Evolutionary conservation across 2,797 vertebrate genomes (phyloP), one percentile per base, ranked within the genome.

Genomic region (Odontamblyopus lacepedii): DNA sequence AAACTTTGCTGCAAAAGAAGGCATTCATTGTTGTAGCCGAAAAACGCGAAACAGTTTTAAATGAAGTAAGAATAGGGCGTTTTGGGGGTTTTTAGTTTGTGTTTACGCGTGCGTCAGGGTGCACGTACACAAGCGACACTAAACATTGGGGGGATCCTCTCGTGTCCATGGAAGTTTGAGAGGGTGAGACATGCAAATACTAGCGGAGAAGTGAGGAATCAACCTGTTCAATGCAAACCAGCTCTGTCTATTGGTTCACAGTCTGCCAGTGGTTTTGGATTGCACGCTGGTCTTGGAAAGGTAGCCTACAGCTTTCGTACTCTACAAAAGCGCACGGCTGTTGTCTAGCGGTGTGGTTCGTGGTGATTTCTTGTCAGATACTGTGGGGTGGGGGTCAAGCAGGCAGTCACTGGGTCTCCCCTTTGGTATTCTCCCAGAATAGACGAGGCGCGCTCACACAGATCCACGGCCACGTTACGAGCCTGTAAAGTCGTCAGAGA

Each of bases 381-480:
- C 84, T 87, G 70, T 30, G 79, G 77, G 88, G 90, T 87, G 91
- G 91, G 91, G 91, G 89, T 87, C 89, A 91, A 90, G 91, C 91
- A 90, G 89, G 87, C 89, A 91, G 92, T 92, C 90, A 92, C 90
- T 87, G 87, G 82, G 90, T 92, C 90, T 90, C 89, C 89, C 92
- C 88, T 90, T 73, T 90, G 89, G 88, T 92, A 93, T 93, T 93
- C 89, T 91, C 92, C 88, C 72, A 91, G 91, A 93, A 94, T 94
- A 93, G 90, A 88, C 79, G 74, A 56, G 63, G 59, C 61, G 61
- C 32, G 61, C 61, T 72, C 71, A 60, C 56, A 66, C 73, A 70
- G 63, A 73, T 68, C 72, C 75, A 80, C 78, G 81, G 73, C 73
- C 13, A 71, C 79, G 69, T 84, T 77, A 85, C 71, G 67, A 56